Evolutionary conservation across 2,113 vertebrate genomes (phyloP).

Genomic region (Haliaeetus leucogaster): DNA sequence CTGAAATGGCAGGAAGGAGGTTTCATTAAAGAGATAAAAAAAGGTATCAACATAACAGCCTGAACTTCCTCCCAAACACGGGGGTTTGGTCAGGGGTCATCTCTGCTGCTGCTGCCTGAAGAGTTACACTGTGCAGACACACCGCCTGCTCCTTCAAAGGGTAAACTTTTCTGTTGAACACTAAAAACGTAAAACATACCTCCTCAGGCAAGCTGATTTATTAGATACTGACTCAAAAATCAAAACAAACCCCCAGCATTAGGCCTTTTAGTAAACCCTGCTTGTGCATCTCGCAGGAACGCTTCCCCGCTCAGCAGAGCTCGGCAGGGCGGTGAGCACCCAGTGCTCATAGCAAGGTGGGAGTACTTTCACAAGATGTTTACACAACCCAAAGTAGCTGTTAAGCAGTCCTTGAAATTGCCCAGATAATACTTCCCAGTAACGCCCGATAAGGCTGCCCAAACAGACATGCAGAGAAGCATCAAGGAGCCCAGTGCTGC

Average conservation of each 20-base stretch:
- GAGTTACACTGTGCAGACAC: not conserved
- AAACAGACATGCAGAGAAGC: not conserved
- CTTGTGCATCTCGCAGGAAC: fast-evolving
- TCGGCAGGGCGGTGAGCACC: fast-evolving
- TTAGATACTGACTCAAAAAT: not conserved
- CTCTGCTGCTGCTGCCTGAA: not conserved
- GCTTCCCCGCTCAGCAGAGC: not conserved
- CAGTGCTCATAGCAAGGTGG: fast-evolving
- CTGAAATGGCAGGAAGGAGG: constrained; percentile 53
- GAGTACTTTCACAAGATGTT: not conserved
- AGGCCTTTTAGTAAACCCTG: not conserved
- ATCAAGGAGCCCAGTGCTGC: not conserved
- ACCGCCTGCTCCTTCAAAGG: not conserved
- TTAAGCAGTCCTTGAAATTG: not conserved
- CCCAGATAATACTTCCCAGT: not conserved
- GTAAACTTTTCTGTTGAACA: not conserved
- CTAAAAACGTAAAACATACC: not conserved
- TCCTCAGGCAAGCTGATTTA: not conserved
- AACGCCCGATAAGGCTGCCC: not conserved
- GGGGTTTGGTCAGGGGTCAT: constrained; percentile 20
- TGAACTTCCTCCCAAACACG: constrained; percentile 55
- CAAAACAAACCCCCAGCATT: not conserved
- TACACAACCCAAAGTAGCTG: not conserved
- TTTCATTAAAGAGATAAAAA: constrained; percentile 63
- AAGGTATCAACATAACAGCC: constrained; percentile 53